These are phyloP conservation scores for Trigoniulus corallinus DNA, from an alignment of 1,140 invertebrate genomes.

Conservation along the genomic window DNA sequence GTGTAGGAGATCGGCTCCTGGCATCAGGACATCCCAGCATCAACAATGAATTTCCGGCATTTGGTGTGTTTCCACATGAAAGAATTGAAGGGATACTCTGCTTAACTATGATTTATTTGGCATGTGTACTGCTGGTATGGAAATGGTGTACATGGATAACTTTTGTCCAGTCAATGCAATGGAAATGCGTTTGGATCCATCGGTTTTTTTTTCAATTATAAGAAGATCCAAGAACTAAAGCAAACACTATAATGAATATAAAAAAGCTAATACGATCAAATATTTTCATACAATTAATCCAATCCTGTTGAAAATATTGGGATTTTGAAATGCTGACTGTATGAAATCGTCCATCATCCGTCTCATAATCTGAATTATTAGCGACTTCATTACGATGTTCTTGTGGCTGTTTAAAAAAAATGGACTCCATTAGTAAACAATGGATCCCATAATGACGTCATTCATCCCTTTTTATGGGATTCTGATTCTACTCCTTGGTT, in stretches of 20 bases:
- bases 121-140: too few species aligned
- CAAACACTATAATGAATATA: background rate
- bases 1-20: too few species aligned
- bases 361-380: background rate
- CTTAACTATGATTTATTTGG: too few species aligned
- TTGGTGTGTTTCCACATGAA: too few species aligned
- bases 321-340: background rate
- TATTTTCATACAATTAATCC: background rate
- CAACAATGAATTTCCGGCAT: too few species aligned
- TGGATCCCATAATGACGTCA: background rate
- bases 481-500: too few species aligned
- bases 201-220: background rate
- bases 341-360: background rate
- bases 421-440: background rate
- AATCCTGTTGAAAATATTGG: background rate
- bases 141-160: too few species aligned
- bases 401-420: background rate
- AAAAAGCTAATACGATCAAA: slow-evolving; percentile 1
- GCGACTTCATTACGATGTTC: background rate
- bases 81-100: too few species aligned
- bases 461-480: background rate
- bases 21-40: too few species aligned
- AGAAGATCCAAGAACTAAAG: background rate
- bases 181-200: background rate
- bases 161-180: too few species aligned